Evolutionary conservation across 2,888 invertebrate species (phyloP).

Genomic region (Auanema freiburgensis): DNA sequence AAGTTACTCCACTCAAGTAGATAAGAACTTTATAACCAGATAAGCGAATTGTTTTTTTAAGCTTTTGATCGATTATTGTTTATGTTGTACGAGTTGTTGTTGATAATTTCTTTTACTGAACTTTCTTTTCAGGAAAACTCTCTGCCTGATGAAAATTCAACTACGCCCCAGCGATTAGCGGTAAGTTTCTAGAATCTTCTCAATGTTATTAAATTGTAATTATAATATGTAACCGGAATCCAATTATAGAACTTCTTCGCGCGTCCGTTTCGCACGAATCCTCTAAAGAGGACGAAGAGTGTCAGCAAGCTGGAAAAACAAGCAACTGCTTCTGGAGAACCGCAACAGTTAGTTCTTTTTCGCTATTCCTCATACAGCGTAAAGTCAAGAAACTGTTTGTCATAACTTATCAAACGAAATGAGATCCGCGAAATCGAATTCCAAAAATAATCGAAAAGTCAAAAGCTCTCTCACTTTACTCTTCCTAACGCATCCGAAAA

Average conservation of each 20-base stretch:
- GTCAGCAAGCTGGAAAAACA: constrained; percentile 61
- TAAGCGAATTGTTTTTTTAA: too few species aligned
- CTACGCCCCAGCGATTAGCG: constrained; percentile 47
- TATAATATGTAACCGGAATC: background rate
- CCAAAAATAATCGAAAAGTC: too few species aligned
- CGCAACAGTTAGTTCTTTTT: constrained; percentile 31
- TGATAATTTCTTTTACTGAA: background rate
- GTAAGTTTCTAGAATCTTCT: constrained; percentile 25
- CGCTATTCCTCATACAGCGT: too few species aligned
- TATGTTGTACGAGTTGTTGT: too few species aligned
- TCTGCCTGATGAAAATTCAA: constrained; percentile 32
- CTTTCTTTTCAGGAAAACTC: constrained; percentile 30
- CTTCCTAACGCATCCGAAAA: too few species aligned
- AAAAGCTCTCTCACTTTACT: too few species aligned
- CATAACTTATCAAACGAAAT: too few species aligned
- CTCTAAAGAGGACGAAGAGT: constrained; percentile 64
- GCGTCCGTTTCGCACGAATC: constrained; percentile 60
- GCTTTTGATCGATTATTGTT: too few species aligned
- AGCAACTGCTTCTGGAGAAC: constrained; percentile 11
- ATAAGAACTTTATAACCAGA: too few species aligned
- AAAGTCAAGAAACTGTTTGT: too few species aligned
- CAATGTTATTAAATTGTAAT: background rate
- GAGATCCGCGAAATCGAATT: too few species aligned
- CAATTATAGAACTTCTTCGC: constrained; percentile 60
- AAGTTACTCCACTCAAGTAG: too few species aligned